Base-by-base conservation (phyloP, 2,888 invertebrate species). In the Hecatera dysodea region DNA sequence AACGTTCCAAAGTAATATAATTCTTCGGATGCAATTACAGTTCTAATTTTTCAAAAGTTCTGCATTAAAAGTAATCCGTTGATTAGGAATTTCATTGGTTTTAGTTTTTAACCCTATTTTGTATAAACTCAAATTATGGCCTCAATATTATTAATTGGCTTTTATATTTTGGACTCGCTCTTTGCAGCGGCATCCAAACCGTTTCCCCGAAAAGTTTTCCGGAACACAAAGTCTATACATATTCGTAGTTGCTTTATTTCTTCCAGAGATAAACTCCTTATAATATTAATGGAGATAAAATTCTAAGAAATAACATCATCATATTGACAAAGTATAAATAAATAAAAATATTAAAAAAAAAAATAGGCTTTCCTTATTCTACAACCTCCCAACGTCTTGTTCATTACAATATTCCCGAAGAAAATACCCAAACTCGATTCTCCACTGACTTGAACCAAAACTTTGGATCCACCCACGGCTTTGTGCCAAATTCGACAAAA, bases 401-500 rank as follows among this genome's bases (percentile, higher is more conserved):
- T 64, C 48, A 64, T 65, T 81, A 66, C 44, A 76, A 62, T 55
- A 63, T 66, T 63, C 33, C 11, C 4, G 22, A 39, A 74, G 53
- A 77, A 64, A 66, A 67, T 29, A 73, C 59, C 60, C 61, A 59
- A 76, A 60, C 57, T 75, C 71, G 33, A 67, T 59, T 74, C 64
- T 62, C 61, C 17, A 55, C 53, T 78, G 72, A 74, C 57, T 73
- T 77, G 69, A 70, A 73, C 76, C 80, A 59, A 76, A 82, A 72
- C 70, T 80, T 79, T 60, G 46, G 56, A 27, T 24, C 55, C 42
- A 48, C 69, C 55, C 42, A 48, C 69, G 71, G 78, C 71, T 78
- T 76, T 77, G 82, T 76, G 81, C 87, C 88, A 86, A 86, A 84
- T 84, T 80, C 73, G 59, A 83, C 85, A 78, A 82, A 88, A 88